Evolutionary conservation across 2,888 invertebrate species (phyloP), one percentile per base, ranked within the genome.

Genomic region (Tribolium freemani): DNA sequence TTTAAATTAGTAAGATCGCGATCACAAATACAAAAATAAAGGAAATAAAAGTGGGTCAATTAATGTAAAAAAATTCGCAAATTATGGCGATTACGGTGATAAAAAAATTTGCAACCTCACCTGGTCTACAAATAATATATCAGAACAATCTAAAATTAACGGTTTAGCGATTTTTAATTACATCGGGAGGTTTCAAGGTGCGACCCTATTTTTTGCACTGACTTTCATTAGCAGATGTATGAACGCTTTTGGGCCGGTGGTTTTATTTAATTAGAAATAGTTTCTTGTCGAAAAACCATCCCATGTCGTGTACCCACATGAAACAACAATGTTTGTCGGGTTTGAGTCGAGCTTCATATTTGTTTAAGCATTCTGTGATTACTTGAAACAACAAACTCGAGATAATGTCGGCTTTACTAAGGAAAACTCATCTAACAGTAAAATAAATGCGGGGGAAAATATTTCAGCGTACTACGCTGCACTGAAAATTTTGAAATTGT

Each of bases 31-130:
- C 11, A 58, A 46, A 30, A 10, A 58, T 51, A 63, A 44, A 63
- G 51, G 63, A 63, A 63, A 51, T n/a, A 63, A 38, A 63, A 51
- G 63, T 63, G 51, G 63, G 63, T 63, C 63, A 63, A 51, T 63
- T 61, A 48, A 48, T 63, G 63, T 6, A 31, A 51, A 63, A 61
- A 63, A 51, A 63, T 51, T 63, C 50, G 63, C 51, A 16, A 63
- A 48, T 26, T 58, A 13, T 44, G 56, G 10, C 20, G 38, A 31
- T 38, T n/a, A 6, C 5, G 11, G 16, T 38, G 53, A 53, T 53
- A 53, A 45, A 16, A n/a, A 57, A 38, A 8, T 5, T 38, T 13
- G 11, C 1, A 45, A 8, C 11, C 13, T 13, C 57, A 57, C 57
- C 57, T 57, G 57, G 38, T 21, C 53, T 26, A 53, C 26, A 26